Conservation (phyloP, 2,888 invertebrate species). For the Icerya purchasi region DNA sequence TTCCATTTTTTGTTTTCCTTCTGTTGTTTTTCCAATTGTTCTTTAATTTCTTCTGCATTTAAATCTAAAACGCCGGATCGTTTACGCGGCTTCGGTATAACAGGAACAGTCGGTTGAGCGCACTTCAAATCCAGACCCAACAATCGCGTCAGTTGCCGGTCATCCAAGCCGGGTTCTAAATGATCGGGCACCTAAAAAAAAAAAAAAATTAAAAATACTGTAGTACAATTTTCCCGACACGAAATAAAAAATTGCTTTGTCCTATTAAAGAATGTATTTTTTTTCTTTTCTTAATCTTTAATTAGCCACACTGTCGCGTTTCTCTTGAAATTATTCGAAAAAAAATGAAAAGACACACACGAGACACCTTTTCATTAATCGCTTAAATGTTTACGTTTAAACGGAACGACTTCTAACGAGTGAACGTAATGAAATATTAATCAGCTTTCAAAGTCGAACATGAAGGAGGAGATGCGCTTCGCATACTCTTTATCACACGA, state of each 20-base stretch:
- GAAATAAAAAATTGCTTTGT: not conserved
- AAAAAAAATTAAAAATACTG: slow-evolving; percentile 2
- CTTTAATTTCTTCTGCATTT: slow-evolving; percentile 22
- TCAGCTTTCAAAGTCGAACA: too few species aligned
- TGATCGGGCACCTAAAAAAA: slow-evolving; percentile 37
- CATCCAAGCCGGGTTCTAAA: slow-evolving; percentile 70
- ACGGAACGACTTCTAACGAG: too few species aligned
- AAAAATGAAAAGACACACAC: too few species aligned
- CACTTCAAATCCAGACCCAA: slow-evolving; percentile 45
- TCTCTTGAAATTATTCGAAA: not conserved
- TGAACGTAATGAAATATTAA: too few species aligned
- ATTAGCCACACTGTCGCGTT: too few species aligned
- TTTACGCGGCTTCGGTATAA: slow-evolving; percentile 20
- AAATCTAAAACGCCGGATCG: slow-evolving; percentile 39
- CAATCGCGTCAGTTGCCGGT: slow-evolving; percentile 53
- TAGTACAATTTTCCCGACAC: too few species aligned
- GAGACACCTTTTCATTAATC: too few species aligned
- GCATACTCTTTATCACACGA: too few species aligned
- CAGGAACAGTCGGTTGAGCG: slow-evolving; percentile 14
- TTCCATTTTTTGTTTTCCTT: slow-evolving; percentile 48
- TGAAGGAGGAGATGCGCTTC: too few species aligned
- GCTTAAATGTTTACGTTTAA: too few species aligned
- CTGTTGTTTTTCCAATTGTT: slow-evolving; percentile 41
- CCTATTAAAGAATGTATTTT: not conserved
- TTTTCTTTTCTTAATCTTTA: not conserved